These are phyloP conservation scores for Trichechus manatus DNA, from an alignment of 2,113 vertebrate genomes.

Conservation along the genomic window DNA sequence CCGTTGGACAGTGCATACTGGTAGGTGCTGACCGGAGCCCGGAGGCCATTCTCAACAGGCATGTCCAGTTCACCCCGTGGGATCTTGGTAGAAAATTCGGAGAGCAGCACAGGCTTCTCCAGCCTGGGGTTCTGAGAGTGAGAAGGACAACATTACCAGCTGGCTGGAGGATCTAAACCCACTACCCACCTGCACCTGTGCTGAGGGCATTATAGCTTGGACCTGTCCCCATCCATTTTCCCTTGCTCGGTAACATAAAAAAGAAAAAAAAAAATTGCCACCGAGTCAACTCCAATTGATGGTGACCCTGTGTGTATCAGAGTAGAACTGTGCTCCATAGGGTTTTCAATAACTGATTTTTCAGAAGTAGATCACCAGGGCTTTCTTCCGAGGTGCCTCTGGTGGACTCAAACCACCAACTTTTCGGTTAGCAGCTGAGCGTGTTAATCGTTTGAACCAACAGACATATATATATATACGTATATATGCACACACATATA, in stretches of 20 bases:
- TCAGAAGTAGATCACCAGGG: background rate
- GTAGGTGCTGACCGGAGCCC: conserved; percentile 86
- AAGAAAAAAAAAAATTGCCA: background rate
- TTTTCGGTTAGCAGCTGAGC: no score
- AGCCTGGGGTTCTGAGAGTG: conserved; percentile 87
- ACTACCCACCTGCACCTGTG: background rate
- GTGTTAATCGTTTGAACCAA: background rate
- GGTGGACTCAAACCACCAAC: no score
- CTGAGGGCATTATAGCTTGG: background rate
- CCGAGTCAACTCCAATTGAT: background rate
- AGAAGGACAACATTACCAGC: conserved; percentile 57
- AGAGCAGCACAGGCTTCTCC: conserved; percentile 88
- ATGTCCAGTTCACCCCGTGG: conserved; percentile 88
- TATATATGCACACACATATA: background rate
- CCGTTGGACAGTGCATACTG: conserved; percentile 88
- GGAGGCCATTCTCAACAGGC: conserved; percentile 89
- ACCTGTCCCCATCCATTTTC: background rate
- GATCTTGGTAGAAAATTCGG: conserved; percentile 89
- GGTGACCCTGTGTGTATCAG: background rate
- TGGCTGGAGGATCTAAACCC: background rate
- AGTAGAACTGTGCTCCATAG: background rate
- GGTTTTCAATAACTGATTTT: background rate
- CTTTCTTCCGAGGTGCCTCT: no score
- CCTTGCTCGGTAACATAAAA: background rate
- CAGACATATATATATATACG: background rate